phyloP scores from a whole-genome alignment of 1,140 invertebrate genomes.

The Drosophila pallidifrons region DNA sequence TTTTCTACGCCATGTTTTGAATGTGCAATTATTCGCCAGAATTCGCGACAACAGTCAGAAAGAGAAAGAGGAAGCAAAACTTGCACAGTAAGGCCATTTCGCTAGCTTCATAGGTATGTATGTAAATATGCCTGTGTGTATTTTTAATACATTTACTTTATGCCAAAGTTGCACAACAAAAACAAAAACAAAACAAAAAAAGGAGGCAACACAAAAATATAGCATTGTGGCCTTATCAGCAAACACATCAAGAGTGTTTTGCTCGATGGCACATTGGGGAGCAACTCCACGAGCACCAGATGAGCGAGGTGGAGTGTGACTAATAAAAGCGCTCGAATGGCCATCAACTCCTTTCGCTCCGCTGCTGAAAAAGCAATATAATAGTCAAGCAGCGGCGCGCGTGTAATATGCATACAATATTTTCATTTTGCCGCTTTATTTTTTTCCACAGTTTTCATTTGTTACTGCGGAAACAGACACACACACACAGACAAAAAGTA shows the following conservation, averaged over 20 bases:
- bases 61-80: neutral
- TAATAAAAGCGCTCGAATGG: slow-evolving; percentile 67
- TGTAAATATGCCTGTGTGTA: slow-evolving; percentile 38
- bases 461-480: slow-evolving; percentile 62
- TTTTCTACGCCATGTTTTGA: neutral
- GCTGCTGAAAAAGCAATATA: slow-evolving; percentile 73
- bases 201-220: slow-evolving; percentile 45
- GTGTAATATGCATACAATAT: slow-evolving; percentile 76
- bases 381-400: slow-evolving; percentile 69
- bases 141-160: slow-evolving; percentile 72
- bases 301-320: slow-evolving; percentile 45
- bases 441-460: slow-evolving; percentile 79
- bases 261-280: slow-evolving; percentile 77
- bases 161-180: slow-evolving; percentile 55
- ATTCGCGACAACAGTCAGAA: neutral
- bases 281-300: slow-evolving; percentile 56
- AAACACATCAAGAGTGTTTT: slow-evolving; percentile 68
- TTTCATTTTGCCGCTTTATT: slow-evolving; percentile 57
- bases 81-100: slow-evolving; percentile 19
- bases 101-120: slow-evolving; percentile 24
- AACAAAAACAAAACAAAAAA: slow-evolving; percentile 38
- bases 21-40: slow-evolving; percentile 18
- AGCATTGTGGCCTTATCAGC: slow-evolving; percentile 64
- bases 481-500: slow-evolving; percentile 22
- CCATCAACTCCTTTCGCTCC: slow-evolving; percentile 9